Evolutionary conservation across 2,797 vertebrate genomes (phyloP), one percentile per base, ranked within the genome.

Genomic region (Melopsittacus undulatus): DNA sequence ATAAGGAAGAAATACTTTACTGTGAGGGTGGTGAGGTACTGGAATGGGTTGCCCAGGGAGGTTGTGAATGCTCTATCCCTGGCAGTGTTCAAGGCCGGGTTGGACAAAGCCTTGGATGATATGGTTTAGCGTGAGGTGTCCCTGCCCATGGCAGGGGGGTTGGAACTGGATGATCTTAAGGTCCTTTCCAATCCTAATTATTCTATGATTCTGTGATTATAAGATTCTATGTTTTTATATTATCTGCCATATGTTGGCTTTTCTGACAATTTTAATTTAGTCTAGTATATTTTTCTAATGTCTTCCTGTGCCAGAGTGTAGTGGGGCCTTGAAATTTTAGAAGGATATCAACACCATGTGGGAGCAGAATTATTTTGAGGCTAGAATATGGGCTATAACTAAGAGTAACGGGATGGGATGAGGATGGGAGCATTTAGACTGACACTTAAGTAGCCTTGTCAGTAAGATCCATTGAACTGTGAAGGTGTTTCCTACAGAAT

Each of bases 231-330:
- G n/a, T 77, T 82, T 94, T 86, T 18, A 86, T 87, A 88, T 90
- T 89, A 75, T 68, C 76, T 91, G 91, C 24, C 78, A 68, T 86
- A 86, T 59, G 48, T 45, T 85, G 57, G 8, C 42, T 80, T 91
- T 91, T 77, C 82, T 95, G 95, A 83, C 87, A 86, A 76, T 94
- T 90, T 84, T 51, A 79, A 94, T 95, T 95, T 86, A 62, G 90
- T 89, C 38, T 51, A 22, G 29, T 42, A 3, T 88, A 56, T 95
- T 92, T 90, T 90, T 86, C 79, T 90, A 68, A 57, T 78, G 69
- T 75, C 42, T 92, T 70, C 45, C 29, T 87, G 43, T 95, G 87
- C 75, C 69, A 63, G 62, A 90, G 76, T 72, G 32, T 72, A 92
- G 30, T 51, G 49, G 46, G 88, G 42, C 23, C 56, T 73, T 16